Percentiles rank a stretch among this genome's conserved stretches.
phyloP scores from a whole-genome alignment of 1,140 invertebrate species.

The Gyrodactylus bullatarudis region DNA sequence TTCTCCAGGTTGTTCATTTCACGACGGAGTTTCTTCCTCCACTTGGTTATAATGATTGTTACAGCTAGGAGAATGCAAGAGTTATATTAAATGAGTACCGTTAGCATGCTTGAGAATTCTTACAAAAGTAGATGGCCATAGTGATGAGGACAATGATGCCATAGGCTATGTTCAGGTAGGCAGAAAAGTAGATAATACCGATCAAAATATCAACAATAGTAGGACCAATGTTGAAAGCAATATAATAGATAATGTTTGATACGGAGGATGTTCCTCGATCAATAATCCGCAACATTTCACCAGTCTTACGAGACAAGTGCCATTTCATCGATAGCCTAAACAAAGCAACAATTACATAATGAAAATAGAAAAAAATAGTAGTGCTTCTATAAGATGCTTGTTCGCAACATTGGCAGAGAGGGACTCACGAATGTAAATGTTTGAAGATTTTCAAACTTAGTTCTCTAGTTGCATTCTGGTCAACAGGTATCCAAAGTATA shows the following conservation, averaged over 20 bases:
- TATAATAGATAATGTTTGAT: constrained; percentile 15
- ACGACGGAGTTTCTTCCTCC: constrained; percentile 64
- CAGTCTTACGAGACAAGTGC: constrained; percentile 66
- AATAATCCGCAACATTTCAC: constrained; percentile 48
- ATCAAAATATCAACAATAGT: constrained; percentile 63
- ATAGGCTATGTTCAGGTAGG: constrained; percentile 55
- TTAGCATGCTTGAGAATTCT: constrained; percentile 22
- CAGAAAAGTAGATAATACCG: constrained; percentile 56
- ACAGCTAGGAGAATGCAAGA: constrained; percentile 27
- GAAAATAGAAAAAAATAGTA: constrained; percentile 8
- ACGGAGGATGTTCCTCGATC: constrained; percentile 8
- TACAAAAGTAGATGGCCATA: constrained; percentile 60
- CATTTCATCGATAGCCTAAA: constrained; percentile 27
- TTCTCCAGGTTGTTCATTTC: constrained; percentile 72
- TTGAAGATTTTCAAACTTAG: constrained; percentile 45
- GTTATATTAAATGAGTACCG: neutral
- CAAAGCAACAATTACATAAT: neutral
- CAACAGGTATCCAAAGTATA: constrained; percentile 66
- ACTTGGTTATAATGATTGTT: constrained; percentile 59
- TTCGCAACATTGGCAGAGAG: too few species aligned
- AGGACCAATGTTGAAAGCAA: constrained; percentile 36
- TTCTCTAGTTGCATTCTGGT: constrained; percentile 67
- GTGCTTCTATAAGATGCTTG: too few species aligned
- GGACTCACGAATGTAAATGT: constrained; percentile 51
- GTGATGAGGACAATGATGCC: constrained; percentile 62